Conservation (phyloP, 2,113 vertebrate species). For the Todiramphus saurophagus region DNA sequence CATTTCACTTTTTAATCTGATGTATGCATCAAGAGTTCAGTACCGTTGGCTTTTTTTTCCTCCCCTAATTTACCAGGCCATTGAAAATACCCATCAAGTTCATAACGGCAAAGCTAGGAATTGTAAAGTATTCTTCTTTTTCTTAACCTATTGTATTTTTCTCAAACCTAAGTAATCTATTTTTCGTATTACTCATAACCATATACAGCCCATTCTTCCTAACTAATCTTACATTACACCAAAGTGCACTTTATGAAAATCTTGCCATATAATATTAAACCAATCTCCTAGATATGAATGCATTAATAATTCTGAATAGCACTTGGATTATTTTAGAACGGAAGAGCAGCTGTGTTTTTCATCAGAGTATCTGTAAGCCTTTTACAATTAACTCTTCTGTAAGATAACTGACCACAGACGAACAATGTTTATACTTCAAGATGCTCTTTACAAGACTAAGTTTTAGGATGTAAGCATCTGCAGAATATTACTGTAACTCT, state of each 20-base stretch:
- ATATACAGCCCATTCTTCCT: background rate
- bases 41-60: background rate
- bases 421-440: background rate
- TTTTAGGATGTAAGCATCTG: background rate
- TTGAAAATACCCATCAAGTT: background rate
- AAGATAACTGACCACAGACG: rapidly evolving
- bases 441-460: background rate
- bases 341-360: background rate
- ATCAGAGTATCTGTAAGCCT: background rate
- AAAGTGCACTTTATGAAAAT: background rate
- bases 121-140: background rate
- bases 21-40: background rate
- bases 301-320: background rate
- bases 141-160: background rate
- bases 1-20: slow-evolving; percentile 21
- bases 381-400: background rate
- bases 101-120: background rate
- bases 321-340: background rate
- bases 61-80: background rate
- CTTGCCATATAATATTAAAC: background rate
- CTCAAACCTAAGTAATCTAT: background rate
- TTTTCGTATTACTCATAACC: background rate
- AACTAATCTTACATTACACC: background rate
- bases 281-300: background rate
- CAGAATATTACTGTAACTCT: background rate